Percentiles rank a stretch among this genome's conserved stretches.
Conservation (phyloP, 2,888 invertebrate species). For the Torymus auratus region DNA sequence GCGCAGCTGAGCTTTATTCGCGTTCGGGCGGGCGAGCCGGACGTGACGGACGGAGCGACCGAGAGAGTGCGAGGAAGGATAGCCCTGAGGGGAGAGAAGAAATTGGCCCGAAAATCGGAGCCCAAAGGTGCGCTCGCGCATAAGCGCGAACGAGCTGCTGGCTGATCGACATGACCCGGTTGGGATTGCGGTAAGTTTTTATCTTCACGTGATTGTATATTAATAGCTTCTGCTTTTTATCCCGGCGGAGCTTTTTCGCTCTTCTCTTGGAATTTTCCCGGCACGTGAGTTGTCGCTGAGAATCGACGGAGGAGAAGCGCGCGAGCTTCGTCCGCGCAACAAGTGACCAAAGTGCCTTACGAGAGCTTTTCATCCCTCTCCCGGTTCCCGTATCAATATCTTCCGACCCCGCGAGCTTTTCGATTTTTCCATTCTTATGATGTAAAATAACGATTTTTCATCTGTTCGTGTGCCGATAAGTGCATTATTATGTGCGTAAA, state of each 20-base stretch:
- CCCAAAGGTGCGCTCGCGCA: slow-evolving; percentile 40
- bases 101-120: slow-evolving; percentile 3
- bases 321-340: too few relatives aligned
- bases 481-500: too few relatives aligned
- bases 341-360: too few relatives aligned
- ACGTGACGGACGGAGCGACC: background rate
- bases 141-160: slow-evolving; percentile 59
- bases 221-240: background rate
- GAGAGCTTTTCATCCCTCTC: too few relatives aligned
- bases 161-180: slow-evolving; percentile 73
- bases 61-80: background rate
- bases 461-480: too few relatives aligned
- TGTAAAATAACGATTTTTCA: too few relatives aligned
- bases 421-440: too few relatives aligned
- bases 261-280: background rate
- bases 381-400: too few relatives aligned
- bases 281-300: too few relatives aligned
- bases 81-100: background rate
- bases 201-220: background rate
- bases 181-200: slow-evolving; percentile 73
- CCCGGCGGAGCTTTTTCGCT: background rate
- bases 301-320: too few relatives aligned
- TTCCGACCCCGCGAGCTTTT: too few relatives aligned
- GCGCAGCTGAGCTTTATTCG: slow-evolving; percentile 49
- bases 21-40: slow-evolving; percentile 19